Base-by-base conservation (phyloP, 2,113 vertebrate genomes). In the Camelus dromedarius region DNA sequence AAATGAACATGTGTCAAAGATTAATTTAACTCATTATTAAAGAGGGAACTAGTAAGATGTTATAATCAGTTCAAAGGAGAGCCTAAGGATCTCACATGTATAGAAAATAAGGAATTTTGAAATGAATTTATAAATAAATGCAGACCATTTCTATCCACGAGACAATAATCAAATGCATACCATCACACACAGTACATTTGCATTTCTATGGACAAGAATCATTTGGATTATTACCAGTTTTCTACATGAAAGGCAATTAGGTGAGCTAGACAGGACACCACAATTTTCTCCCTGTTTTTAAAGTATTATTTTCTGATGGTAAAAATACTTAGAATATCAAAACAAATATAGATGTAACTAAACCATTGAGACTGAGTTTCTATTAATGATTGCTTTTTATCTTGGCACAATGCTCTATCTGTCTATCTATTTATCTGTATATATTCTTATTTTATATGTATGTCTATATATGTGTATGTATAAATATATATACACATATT, bases 111-210 rank as follows among this genome's bases (percentile, higher is more conserved):
- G 14, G 32, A 92, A 60, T 28, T 85, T 89, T 56, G 10, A 75
- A 87, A 42, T 88, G 19, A 69, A 70, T 93, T 96, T 93, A 67
- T 20, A 80, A 90, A 88, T 50, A 60, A 14, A 83, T 67, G 11
- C 19, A 89, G 92, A 87, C 54, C 20, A 3, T 66, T 15, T 50
- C 38, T 81, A 48, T 28, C 28, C 52, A n/a, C 28, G 81, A 93
- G 58, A 18, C 26, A 60, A 19, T 62, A 26, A 42, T 82, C 60
- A 87, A 20, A 42, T 69, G 5, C 42, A 73, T 79, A 48, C 35
- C 6, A 22, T 35, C 20, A 35, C 26, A 42, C 24, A 72, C 1
- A 50, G 66, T 81, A 6, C 64, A 19, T 84, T 19, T 72, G 52
- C 8, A 76, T 82, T 86, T 87, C 19, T 30, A 2, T 35, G 1